Evolutionary conservation across 1,140 invertebrate genomes (phyloP).

Genomic region (Aporrectodea caliginosa): DNA sequence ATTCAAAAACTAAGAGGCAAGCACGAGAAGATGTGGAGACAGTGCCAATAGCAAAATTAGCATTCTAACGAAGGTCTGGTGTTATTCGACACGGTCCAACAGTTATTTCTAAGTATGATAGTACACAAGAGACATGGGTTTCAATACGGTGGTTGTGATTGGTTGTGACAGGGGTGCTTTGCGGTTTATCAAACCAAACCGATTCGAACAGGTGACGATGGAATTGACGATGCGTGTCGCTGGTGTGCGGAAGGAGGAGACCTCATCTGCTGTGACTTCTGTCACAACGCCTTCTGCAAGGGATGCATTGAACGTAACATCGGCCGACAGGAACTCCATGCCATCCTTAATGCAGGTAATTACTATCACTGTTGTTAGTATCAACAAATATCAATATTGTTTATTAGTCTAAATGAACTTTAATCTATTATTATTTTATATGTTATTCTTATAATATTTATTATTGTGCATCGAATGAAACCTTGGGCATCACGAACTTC

Average conservation of each 20-base stretch:
- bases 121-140: neutral
- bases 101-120: neutral
- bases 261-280: conserved; percentile 78
- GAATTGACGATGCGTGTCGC: conserved; percentile 81
- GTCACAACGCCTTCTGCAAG: conserved; percentile 73
- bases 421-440: no score
- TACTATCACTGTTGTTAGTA: no score
- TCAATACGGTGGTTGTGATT: neutral
- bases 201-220: conserved; percentile 75
- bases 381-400: no score
- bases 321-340: conserved; percentile 65
- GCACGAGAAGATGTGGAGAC: neutral
- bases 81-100: neutral
- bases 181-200: conserved; percentile 71
- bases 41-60: neutral
- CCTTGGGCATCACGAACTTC: no score
- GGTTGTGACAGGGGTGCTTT: conserved; percentile 63
- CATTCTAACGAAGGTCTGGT: neutral
- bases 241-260: conserved; percentile 83
- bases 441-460: no score
- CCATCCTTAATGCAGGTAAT: conserved; percentile 62
- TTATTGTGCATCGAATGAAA: no score
- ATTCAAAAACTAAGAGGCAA: no score
- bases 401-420: no score
- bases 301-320: conserved; percentile 79